These are phyloP conservation scores for Polyploca ridens DNA, from an alignment of 2,888 invertebrate genomes.

Conservation along the genomic window DNA sequence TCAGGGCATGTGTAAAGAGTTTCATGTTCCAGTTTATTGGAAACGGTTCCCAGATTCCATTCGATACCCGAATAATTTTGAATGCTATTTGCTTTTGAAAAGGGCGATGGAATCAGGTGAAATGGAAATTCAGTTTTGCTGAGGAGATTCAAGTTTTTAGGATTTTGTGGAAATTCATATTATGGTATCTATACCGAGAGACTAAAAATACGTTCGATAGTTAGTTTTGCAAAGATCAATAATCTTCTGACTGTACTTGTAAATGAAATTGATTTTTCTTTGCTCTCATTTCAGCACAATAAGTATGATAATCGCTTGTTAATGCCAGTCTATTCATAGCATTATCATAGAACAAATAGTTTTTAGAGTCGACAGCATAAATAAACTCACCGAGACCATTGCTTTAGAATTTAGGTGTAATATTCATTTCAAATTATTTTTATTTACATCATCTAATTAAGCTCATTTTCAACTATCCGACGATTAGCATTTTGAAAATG, in stretches of 20 bases:
- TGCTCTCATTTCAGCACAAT: neutral
- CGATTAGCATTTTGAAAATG: too few relatives aligned
- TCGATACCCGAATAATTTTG: slow-evolving; percentile 5
- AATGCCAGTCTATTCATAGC: neutral
- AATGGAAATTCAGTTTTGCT: neutral
- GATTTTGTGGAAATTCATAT: too few relatives aligned
- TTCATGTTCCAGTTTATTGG: slow-evolving; percentile 6
- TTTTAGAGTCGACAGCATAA: neutral
- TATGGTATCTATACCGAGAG: too few relatives aligned
- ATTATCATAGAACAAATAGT: neutral
- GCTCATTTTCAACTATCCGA: too few relatives aligned
- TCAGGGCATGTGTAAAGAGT: slow-evolving; percentile 10
- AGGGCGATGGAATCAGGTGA: neutral
- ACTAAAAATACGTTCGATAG: too few relatives aligned
- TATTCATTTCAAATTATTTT: too few relatives aligned
- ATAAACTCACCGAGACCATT: neutral
- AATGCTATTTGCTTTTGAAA: neutral
- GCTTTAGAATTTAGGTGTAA: too few relatives aligned
- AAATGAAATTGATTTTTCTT: neutral
- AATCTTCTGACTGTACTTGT: neutral
- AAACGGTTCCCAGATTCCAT: slow-evolving; percentile 9
- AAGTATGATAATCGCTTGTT: slow-evolving; percentile 4
- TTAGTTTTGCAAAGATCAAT: neutral
- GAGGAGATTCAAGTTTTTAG: neutral
- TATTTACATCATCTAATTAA: too few relatives aligned